A percentile compares a stretch with the other conserved stretches of the same genome.
Evolutionary conservation across 2,888 invertebrate genomes (phyloP).

Genomic region (Caenorhabditis sp.): DNA sequence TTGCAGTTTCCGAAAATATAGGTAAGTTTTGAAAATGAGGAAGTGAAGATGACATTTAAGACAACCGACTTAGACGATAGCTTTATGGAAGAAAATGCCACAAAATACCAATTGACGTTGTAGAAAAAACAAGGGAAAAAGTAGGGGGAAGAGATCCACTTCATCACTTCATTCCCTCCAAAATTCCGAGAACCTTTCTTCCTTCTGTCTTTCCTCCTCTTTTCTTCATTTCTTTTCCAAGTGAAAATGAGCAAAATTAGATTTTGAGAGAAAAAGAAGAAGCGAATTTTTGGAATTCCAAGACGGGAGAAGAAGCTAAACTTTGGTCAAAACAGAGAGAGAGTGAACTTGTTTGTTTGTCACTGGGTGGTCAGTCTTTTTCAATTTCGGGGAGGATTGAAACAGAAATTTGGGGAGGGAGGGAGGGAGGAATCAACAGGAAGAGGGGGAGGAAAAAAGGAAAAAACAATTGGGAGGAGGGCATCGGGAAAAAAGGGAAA

Average conservation of each 20-base stretch:
- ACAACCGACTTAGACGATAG: too few relatives aligned
- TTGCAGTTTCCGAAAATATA: too few relatives aligned
- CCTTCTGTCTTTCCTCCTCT: not conserved
- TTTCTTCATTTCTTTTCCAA: not conserved
- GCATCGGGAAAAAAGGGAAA: too few relatives aligned
- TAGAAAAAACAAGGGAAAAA: too few relatives aligned
- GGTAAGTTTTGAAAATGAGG: too few relatives aligned
- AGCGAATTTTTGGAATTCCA: too few relatives aligned
- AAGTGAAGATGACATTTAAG: too few relatives aligned
- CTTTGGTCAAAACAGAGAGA: not conserved
- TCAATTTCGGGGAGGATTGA: too few relatives aligned
- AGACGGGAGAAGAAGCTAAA: not conserved
- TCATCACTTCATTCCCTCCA: not conserved
- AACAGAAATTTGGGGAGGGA: too few relatives aligned
- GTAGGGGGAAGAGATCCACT: too few relatives aligned
- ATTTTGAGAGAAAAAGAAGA: not conserved
- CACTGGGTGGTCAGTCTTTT: not conserved
- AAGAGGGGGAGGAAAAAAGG: not conserved
- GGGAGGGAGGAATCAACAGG: not conserved
- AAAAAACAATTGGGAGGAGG: constrained; percentile 2
- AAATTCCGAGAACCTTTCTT: not conserved
- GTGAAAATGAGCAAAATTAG: constrained; percentile 9
- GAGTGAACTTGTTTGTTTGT: not conserved
- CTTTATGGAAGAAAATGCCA: too few relatives aligned
- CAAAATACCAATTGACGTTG: too few relatives aligned